phyloP scores from a whole-genome alignment of 2,888 invertebrate species.

The Perizoma flavofasciatum region DNA sequence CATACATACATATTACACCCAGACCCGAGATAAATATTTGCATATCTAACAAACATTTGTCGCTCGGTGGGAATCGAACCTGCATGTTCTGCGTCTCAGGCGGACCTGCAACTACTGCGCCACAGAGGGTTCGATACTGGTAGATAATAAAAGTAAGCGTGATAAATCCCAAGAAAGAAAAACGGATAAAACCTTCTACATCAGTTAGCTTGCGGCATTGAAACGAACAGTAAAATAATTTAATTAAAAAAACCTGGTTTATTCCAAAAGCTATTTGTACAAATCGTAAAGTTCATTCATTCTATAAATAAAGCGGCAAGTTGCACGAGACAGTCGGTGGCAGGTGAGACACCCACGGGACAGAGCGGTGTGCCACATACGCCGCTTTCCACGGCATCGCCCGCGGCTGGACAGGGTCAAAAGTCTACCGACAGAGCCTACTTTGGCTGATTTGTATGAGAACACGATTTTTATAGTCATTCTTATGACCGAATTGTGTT shows the following conservation, averaged over 20 bases:
- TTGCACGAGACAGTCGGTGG: conserved; percentile 10
- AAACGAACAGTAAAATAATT: neutral
- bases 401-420: conserved; percentile 44
- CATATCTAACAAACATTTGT: too few species aligned
- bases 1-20: too few species aligned
- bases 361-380: conserved; percentile 27
- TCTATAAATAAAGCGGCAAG: conserved; percentile 23
- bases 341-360: conserved; percentile 33
- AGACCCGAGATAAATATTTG: too few species aligned
- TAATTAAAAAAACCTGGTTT: neutral
- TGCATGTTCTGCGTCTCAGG: too few species aligned
- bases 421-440: conserved; percentile 40
- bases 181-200: too few species aligned
- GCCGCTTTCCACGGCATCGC: conserved; percentile 27
- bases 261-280: conserved; percentile 1
- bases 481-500: conserved; percentile 14
- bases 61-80: too few species aligned
- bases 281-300: conserved; percentile 2
- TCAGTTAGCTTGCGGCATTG: too few species aligned
- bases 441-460: conserved; percentile 41
- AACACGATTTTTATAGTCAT: conserved; percentile 25
- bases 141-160: too few species aligned
- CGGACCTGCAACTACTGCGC: too few species aligned
- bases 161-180: too few species aligned
- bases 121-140: too few species aligned